Base-by-base conservation (phyloP, 2,113 vertebrate genomes). In the Bufo gargarizans region DNA sequence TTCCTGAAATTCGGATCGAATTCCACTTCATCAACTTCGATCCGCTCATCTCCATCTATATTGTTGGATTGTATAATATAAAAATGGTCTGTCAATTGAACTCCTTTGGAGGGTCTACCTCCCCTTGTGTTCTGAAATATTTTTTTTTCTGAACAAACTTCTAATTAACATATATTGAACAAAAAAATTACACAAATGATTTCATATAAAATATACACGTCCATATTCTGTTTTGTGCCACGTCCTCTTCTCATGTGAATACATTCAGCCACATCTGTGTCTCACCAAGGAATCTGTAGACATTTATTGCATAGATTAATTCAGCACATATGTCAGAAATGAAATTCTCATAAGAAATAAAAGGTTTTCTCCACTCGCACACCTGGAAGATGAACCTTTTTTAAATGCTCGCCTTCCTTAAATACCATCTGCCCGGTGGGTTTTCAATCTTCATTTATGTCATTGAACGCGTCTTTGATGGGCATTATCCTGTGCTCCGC, bases 331-430 rank as follows among this genome's bases (percentile, higher is more conserved):
- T 86, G 85, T 86, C 74, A 77, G 56, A 86, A 53, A 74, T 78
- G 74, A 65, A 86, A 78, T 61, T 45, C 74, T 86, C 74, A 16
- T 11, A 33, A 65, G 58, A 65, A 63, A 84, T 71, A 65, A 63
- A 77, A 77, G 10, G 45, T 78, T 78, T 77, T 65, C 20, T 63
- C 16, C 10, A 8, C 33, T n/a, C 3, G 22, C 53, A 50, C 84
- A 86, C 85, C 85, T 86, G 85, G 72, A 78, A 13, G 45, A 77
- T 65, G 17, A 86, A 86, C 85, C 85, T 86, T 86, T 19, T 45
- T 49, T 49, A 86, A 86, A 86, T 77, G 84, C 43, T 47, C 45
- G 43, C 63, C 59, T 86, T 77, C n/a, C 45, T 86, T 11, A 86
- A 86, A 86, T 86, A 19, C 72, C 85, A 86, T 77, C 85, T 86